phyloP scores from a whole-genome alignment of 2,888 invertebrate species.

The Cataglyphis livida region DNA sequence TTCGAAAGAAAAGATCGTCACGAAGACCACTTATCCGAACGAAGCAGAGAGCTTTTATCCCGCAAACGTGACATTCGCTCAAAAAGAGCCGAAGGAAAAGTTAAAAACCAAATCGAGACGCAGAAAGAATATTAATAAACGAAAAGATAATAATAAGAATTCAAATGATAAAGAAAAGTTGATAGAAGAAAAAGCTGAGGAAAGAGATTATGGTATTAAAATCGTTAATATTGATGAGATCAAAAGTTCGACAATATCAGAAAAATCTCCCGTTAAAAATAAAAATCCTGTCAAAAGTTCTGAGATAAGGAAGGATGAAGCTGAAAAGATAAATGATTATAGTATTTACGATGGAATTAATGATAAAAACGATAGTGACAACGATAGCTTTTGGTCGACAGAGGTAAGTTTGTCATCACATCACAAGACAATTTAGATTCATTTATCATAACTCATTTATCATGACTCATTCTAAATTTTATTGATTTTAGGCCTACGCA shows the following conservation, averaged over 20 bases:
- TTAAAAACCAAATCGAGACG: background rate
- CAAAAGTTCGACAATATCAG: constrained; percentile 27
- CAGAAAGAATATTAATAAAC: constrained; percentile 10
- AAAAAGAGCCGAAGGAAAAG: background rate
- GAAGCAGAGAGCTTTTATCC: constrained; percentile 5
- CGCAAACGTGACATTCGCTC: background rate
- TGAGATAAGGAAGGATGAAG: constrained; percentile 55
- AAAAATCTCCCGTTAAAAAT: constrained; percentile 65
- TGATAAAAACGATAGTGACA: constrained; percentile 52
- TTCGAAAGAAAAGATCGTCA: constrained; percentile 77
- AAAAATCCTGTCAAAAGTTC: background rate
- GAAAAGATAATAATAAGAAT: background rate
- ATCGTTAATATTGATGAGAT: background rate
- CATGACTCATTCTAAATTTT: constrained; percentile 4
- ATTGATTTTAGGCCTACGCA: constrained; percentile 68
- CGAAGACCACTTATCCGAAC: constrained; percentile 73
- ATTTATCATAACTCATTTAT: background rate
- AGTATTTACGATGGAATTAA: constrained; percentile 37
- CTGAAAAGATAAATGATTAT: constrained; percentile 61
- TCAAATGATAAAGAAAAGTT: background rate
- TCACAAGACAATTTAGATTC: constrained; percentile 67
- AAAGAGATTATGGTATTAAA: background rate
- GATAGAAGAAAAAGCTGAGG: background rate
- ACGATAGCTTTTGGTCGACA: constrained; percentile 48
- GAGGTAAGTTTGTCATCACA: constrained; percentile 67